These are phyloP conservation scores for Temnopleurus reevesii DNA, from an alignment of 53 echinoderm and acorn worm genomes.

Conservation along the genomic window DNA sequence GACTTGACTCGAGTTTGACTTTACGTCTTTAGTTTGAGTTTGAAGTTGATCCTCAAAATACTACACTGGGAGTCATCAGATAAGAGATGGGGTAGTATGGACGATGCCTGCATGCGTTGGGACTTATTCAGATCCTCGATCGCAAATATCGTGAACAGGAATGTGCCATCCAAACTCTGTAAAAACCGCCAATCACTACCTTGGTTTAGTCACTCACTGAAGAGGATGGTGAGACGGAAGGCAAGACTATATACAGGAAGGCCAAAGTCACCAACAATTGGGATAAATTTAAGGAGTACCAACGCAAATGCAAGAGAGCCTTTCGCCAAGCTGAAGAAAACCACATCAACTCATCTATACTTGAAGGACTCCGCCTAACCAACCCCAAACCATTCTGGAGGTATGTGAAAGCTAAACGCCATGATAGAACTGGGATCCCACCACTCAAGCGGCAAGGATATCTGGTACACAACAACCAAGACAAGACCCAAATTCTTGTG, in stretches of 20 bases:
- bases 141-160: too few relatives aligned
- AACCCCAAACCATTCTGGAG: conserved; percentile 50
- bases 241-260: conserved; percentile 19
- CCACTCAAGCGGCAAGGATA: conserved; percentile 25
- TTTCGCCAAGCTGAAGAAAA: conserved; percentile 9
- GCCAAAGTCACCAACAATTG: conserved; percentile 26
- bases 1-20: too few relatives aligned
- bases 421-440: conserved; percentile 19
- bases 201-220: conserved; percentile 28
- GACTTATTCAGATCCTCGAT: too few relatives aligned
- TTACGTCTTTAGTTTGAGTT: too few relatives aligned
- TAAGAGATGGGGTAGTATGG: too few relatives aligned
- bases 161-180: not conserved
- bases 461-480: not conserved
- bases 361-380: not conserved
- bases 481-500: conserved; percentile 12
- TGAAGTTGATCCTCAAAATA: too few relatives aligned
- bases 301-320: conserved; percentile 6
- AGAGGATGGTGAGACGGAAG: conserved; percentile 23
- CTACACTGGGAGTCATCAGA: too few relatives aligned
- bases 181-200: conserved; percentile 7
- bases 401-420: conserved; percentile 41
- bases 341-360: not conserved
- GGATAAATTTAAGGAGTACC: not conserved
- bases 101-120: too few relatives aligned